Evolutionary conservation across 2,113 vertebrate species (phyloP).

Genomic region (Burhinus oedicnemus): DNA sequence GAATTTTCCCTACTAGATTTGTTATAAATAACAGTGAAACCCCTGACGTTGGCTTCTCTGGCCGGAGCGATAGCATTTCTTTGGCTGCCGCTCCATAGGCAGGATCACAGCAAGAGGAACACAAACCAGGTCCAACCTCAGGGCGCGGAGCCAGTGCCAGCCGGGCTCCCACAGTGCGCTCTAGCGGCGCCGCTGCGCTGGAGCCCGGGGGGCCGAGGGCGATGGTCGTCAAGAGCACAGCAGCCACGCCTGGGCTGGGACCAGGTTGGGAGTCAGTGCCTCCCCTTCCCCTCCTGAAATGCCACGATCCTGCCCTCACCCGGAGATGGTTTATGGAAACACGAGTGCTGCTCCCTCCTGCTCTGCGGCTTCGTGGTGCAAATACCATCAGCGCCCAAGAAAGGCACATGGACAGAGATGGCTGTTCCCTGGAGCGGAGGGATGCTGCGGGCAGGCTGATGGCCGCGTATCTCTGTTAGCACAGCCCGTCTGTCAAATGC

Average conservation of each 20-base stretch:
- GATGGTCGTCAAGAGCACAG: rapidly evolving
- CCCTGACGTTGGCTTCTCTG: background rate
- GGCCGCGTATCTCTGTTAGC: background rate
- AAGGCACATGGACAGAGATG: rapidly evolving
- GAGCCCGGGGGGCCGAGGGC: background rate
- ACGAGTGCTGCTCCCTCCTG: background rate
- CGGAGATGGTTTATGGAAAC: too few species aligned
- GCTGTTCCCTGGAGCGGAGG: rapidly evolving
- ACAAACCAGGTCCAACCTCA: too few species aligned
- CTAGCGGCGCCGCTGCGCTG: background rate
- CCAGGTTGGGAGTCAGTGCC: background rate
- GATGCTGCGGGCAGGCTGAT: rapidly evolving
- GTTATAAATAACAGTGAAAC: background rate
- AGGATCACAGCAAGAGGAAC: background rate
- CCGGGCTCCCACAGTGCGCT: background rate
- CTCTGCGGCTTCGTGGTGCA: rapidly evolving
- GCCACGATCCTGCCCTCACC: background rate
- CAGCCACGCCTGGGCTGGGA: rapidly evolving
- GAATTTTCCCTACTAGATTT: background rate
- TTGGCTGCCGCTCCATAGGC: background rate
- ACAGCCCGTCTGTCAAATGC: background rate
- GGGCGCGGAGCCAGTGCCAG: background rate
- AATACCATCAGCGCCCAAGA: rapidly evolving
- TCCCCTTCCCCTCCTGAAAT: background rate
- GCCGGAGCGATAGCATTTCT: background rate